Evolutionary conservation across 2,888 invertebrate genomes (phyloP), one percentile per base, ranked within the genome.

Genomic region (Trilocha varians): DNA sequence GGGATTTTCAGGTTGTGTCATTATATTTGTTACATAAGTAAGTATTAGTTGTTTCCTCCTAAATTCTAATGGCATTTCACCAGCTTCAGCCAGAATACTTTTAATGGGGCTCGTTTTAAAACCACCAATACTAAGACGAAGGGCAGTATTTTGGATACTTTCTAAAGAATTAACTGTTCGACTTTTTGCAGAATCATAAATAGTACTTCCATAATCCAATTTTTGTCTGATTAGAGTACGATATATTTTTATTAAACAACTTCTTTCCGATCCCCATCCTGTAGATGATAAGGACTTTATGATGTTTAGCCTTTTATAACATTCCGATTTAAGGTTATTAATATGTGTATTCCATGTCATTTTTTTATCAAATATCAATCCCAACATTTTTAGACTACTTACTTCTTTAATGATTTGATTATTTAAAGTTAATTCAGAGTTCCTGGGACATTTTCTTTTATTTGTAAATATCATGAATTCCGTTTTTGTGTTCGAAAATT

Each of bases 401-500:
- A 37, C 43, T 40, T 46, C 39, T 44, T 40, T 43, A 38, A 46
- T 46, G n/a, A 8, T 34, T 13, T n/a, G 8, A 16, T 44, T 39
- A 41, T 38, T 34, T 34, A 15, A 11, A 11, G 16, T 39, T 38
- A 38, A 33, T 3, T 18, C 39, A 42, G 18, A 5, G 18, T 18
- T 18, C 8, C 8, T 18, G 8, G 8, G 8, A 4, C 4, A 41
- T n/a, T 38, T 36, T 33, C 34, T 41, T 34, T 39, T 44, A 9
- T 38, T 44, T 6, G 42, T 32, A 13, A 46, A 41, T 13, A 48
- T 35, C 5, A 48, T 46, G 38, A 42, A 43, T 32, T 48, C 44
- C n/a, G 46, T 38, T 44, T 49, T 48, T 13, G 6, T 15, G 40
- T 42, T 42, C 25, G 48, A 48, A 38, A 48, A 48, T 37, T 44